A percentile compares a stretch with the other conserved stretches of the same genome.
phyloP scores from a whole-genome alignment of 2,888 invertebrate genomes.

The Pandemis corylana region DNA sequence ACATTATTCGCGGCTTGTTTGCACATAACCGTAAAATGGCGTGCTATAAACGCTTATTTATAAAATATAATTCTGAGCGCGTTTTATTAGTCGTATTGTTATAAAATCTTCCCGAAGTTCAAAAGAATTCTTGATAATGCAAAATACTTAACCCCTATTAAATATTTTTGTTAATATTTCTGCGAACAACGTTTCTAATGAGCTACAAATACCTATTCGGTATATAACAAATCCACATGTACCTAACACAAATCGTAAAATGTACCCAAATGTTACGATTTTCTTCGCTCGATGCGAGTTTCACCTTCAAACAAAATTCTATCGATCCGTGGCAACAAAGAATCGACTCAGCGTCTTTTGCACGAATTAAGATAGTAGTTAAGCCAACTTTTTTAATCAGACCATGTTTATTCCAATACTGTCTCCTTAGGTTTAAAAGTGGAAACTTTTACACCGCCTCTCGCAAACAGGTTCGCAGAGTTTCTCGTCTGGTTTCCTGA shows the following conservation, averaged over 20 bases:
- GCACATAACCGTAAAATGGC: neutral
- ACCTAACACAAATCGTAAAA: too few relatives aligned
- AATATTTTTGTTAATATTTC: neutral
- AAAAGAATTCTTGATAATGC: neutral
- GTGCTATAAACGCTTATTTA: neutral
- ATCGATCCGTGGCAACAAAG: too few relatives aligned
- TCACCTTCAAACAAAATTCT: too few relatives aligned
- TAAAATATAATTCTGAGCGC: neutral
- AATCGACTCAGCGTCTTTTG: too few relatives aligned
- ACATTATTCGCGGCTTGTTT: too few relatives aligned
- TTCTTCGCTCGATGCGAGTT: too few relatives aligned
- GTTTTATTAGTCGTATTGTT: neutral
- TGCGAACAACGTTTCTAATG: too few relatives aligned
- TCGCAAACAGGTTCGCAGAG: neutral
- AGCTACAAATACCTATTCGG: too few relatives aligned
- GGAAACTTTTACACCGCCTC: neutral
- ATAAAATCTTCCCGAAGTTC: neutral
- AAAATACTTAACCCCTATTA: neutral
- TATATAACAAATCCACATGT: too few relatives aligned
- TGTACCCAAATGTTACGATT: too few relatives aligned
- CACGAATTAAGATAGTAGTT: too few relatives aligned
- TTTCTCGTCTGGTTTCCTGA: neutral
- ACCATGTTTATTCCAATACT: slow-evolving; percentile 1
- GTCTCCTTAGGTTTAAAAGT: neutral
- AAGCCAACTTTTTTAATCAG: slow-evolving; percentile 4